Base-by-base conservation (phyloP, 2,888 invertebrate genomes). In the Resseliella maxima region DNA sequence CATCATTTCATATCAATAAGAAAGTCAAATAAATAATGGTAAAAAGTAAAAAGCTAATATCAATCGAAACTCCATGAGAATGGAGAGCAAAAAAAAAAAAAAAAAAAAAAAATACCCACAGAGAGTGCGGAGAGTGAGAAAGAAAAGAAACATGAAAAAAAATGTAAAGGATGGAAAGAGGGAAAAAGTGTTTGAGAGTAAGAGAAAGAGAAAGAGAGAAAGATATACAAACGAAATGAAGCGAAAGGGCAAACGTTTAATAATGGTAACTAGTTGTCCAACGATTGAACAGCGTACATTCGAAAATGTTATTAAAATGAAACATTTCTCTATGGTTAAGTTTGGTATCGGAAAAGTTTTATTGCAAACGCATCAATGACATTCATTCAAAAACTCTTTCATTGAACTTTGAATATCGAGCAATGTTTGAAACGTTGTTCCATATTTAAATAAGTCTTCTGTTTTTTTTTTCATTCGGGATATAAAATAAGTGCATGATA, bases 1-100 rank as follows among this genome's bases (percentile, higher is more conserved):
- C 72, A 72, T 31, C 31, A 72, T 31, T 72, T 8, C 72, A 72
- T 72, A 31, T 72, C 72, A 72, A 72, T 72, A 72, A 72, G 72
- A 72, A 72, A 72, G 72, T 72, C 72, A 72, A 72, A 72, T 72
- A 72, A 72, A 72, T 72, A 31, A 72, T 72, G 12, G 72, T 18
- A 72, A 72, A 72, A 35, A 72, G 72, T 31, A 72, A 72, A 59
- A 72, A 31, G 72, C 72, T 35, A 72, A 72, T 72, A 72, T 72
- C 72, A 72, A 72, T 59, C 15, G 18, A 50, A 50, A 50, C 46
- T 50, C 46, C 8, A 50, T 50, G 8, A 18, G 15, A 50, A 8
- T 15, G n/a, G n/a, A n/a, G n/a, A n/a, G n/a, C n/a, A n/a, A n/a
- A n/a, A n/a, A n/a, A n/a, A n/a, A n/a, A n/a, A n/a, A n/a, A n/a